These are phyloP conservation scores for Odontocolon sp. DNA, from an alignment of 2,888 invertebrate species.

Conservation along the genomic window DNA sequence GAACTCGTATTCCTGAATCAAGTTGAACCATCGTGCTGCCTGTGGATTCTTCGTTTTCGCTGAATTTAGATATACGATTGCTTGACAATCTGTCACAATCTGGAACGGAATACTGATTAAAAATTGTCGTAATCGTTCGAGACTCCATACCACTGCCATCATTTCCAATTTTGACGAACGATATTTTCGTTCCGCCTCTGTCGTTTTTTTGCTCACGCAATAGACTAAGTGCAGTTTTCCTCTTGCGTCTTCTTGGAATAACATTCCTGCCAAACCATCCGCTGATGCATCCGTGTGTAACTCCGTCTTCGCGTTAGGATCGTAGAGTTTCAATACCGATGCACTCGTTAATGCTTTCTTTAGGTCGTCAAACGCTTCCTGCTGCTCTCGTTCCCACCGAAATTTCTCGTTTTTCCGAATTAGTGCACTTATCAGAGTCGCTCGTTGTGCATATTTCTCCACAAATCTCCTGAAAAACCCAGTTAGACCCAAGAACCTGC, in stretches of 20 bases:
- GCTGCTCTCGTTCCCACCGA: slow-evolving; percentile 16
- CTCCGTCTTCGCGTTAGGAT: slow-evolving; percentile 34
- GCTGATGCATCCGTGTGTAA: slow-evolving; percentile 32
- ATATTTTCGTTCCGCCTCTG: slow-evolving; percentile 63
- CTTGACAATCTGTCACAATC: slow-evolving; percentile 66
- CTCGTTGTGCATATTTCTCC: slow-evolving; percentile 6
- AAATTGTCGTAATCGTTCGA: slow-evolving; percentile 16
- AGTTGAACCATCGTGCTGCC: neutral
- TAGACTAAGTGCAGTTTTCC: slow-evolving; percentile 60
- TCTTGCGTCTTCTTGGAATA: slow-evolving; percentile 58
- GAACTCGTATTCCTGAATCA: slow-evolving; percentile 40
- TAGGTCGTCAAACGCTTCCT: slow-evolving; percentile 20
- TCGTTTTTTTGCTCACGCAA: slow-evolving; percentile 64
- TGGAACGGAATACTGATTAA: slow-evolving; percentile 48
- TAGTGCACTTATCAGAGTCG: slow-evolving; percentile 17
- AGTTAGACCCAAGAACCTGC: slow-evolving; percentile 31
- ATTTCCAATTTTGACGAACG: slow-evolving; percentile 60
- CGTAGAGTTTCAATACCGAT: slow-evolving; percentile 22
- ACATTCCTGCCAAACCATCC: slow-evolving; percentile 15
- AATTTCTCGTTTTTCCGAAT: slow-evolving; percentile 12
- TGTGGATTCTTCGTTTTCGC: slow-evolving; percentile 1
- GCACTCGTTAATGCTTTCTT: slow-evolving; percentile 7
- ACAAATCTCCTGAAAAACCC: slow-evolving; percentile 47
- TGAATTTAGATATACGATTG: slow-evolving; percentile 47
- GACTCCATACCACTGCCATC: slow-evolving; percentile 30